A percentile compares a stretch with the other conserved stretches of the same genome.
These are phyloP conservation scores for Heliothis virescens DNA, from an alignment of 1,140 invertebrate species.

Conservation along the genomic window DNA sequence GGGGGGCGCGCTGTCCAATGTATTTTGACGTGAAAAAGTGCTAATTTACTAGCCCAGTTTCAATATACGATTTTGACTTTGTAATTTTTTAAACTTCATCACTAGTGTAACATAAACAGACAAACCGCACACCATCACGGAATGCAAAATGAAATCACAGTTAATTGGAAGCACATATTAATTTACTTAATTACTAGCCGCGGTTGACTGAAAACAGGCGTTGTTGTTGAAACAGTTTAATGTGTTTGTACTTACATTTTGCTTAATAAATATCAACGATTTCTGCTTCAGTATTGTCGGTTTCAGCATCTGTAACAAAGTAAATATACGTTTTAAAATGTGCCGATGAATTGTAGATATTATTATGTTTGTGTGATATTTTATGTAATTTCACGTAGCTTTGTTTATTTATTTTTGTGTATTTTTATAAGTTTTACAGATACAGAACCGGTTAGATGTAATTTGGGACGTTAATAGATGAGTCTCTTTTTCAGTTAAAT, in stretches of 20 bases:
- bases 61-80: neutral
- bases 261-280: conserved; percentile 70
- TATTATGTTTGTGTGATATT: too few species aligned
- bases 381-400: too few species aligned
- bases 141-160: conserved; percentile 27
- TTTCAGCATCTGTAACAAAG: conserved; percentile 77
- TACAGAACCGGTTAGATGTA: too few species aligned
- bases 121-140: conserved; percentile 9
- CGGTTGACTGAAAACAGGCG: conserved; percentile 7
- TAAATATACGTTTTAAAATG: too few species aligned
- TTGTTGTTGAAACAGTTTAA: neutral
- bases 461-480: too few species aligned
- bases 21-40: too few species aligned
- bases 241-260: conserved; percentile 72
- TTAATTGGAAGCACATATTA: conserved; percentile 37
- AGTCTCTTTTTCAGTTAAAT: too few species aligned
- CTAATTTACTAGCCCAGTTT: too few species aligned
- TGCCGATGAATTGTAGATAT: too few species aligned
- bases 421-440: too few species aligned
- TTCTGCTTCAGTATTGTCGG: conserved; percentile 69
- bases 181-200: conserved; percentile 26
- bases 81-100: neutral
- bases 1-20: too few species aligned
- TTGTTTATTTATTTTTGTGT: too few species aligned
- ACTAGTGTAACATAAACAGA: neutral